phyloP scores from a whole-genome alignment of 2,797 vertebrate genomes.

The Sciurus carolinensis region DNA sequence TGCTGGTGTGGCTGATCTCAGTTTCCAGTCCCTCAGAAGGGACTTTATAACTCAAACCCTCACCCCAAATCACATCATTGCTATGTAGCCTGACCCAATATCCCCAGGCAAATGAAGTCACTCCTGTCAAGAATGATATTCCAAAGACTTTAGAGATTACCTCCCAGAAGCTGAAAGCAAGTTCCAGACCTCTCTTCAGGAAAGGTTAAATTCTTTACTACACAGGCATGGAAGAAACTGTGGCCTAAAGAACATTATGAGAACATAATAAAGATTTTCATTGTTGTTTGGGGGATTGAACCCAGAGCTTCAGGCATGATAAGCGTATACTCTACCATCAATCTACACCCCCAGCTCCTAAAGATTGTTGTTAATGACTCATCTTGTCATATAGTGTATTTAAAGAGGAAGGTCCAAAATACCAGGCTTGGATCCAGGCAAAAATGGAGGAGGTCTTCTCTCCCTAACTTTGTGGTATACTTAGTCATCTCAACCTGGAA shows the following conservation, averaged over 20 bases:
- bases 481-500: not conserved
- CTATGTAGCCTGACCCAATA: not conserved
- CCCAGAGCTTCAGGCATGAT: not conserved
- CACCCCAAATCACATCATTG: not conserved
- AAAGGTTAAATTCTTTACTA: not conserved
- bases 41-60: not conserved
- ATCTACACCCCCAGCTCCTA: not conserved
- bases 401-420: not conserved
- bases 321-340: not conserved
- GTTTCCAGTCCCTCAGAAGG: not conserved
- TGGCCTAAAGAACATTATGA: not conserved
- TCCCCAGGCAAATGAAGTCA: not conserved
- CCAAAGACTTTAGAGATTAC: not conserved
- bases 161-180: not conserved
- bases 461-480: not conserved
- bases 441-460: not conserved
- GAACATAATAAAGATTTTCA: not conserved
- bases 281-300: not conserved
- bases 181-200: not conserved
- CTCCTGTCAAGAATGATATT: not conserved
- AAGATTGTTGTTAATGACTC: not conserved
- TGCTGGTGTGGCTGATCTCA: not conserved
- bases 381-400: not conserved
- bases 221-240: not conserved
- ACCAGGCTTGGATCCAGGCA: not conserved